These are phyloP conservation scores for Caenorhabditis inopinata DNA, from an alignment of 1,140 invertebrate species.

Conservation along the genomic window DNA sequence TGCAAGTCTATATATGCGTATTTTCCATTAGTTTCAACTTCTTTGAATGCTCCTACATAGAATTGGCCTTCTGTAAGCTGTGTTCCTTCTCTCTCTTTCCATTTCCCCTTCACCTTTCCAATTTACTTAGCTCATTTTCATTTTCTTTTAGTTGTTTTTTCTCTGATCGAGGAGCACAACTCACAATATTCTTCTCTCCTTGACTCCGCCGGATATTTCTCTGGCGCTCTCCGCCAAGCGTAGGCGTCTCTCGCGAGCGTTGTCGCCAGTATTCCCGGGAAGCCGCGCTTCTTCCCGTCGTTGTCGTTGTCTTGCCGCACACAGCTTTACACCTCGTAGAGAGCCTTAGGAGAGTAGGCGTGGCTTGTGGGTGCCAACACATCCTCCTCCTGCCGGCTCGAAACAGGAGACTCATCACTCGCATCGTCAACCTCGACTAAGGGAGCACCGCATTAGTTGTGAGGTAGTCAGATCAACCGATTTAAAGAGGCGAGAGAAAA, in stretches of 20 bases:
- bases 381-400: too few species aligned
- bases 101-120: too few species aligned
- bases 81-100: too few species aligned
- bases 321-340: conserved; percentile 21
- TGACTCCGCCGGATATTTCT: neutral
- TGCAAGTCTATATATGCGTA: too few species aligned
- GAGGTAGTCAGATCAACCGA: neutral
- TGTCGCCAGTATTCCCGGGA: conserved; percentile 1
- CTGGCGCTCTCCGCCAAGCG: neutral
- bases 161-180: too few species aligned
- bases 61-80: too few species aligned
- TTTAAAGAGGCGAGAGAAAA: conserved; percentile 6
- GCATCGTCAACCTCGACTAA: conserved; percentile 32
- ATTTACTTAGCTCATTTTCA: too few species aligned
- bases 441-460: conserved; percentile 20
- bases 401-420: neutral
- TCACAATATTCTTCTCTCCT: too few species aligned
- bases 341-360: neutral
- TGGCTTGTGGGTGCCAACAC: conserved; percentile 14
- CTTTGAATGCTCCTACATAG: too few species aligned
- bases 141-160: too few species aligned
- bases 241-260: conserved; percentile 23
- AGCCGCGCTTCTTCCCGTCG: neutral
- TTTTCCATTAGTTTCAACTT: too few species aligned
- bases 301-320: neutral